Percentiles rank a stretch among this genome's conserved stretches.
phyloP scores from a whole-genome alignment of 2,888 invertebrate genomes.

The Carpatolechia fugitivella region DNA sequence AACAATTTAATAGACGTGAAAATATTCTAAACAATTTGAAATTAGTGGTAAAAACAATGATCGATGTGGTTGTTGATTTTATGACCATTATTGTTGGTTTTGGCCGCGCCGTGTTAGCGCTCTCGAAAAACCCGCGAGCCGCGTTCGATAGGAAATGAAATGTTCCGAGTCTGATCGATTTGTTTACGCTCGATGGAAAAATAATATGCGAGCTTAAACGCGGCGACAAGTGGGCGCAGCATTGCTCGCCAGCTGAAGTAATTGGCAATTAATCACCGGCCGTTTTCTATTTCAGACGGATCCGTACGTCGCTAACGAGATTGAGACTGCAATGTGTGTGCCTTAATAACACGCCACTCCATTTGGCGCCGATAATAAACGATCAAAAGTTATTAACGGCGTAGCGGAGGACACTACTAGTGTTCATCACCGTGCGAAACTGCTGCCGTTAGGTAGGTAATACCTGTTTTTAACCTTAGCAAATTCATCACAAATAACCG shows the following conservation, averaged over 20 bases:
- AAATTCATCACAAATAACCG: not conserved
- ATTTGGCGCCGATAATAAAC: constrained; percentile 30
- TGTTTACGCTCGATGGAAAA: constrained; percentile 47
- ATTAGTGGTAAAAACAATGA: not conserved
- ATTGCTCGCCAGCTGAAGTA: constrained; percentile 69
- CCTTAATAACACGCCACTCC: constrained; percentile 32
- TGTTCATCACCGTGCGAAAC: not conserved
- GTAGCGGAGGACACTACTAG: constrained; percentile 5
- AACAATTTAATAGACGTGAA: not conserved
- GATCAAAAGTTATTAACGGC: constrained; percentile 29
- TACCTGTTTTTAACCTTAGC: not conserved
- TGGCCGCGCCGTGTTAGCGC: not conserved
- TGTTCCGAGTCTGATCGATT: constrained; percentile 33
- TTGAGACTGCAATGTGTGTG: constrained; percentile 53
- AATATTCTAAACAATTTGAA: constrained; percentile 6
- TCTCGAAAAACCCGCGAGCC: constrained; percentile 6
- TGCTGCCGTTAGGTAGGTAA: not conserved
- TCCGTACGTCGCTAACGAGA: constrained; percentile 48
- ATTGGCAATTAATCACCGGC: constrained; percentile 76
- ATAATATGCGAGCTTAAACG: constrained; percentile 52
- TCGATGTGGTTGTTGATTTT: constrained; percentile 2
- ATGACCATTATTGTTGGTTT: constrained; percentile 7
- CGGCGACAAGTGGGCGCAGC: constrained; percentile 67
- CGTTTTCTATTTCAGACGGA: constrained; percentile 73
- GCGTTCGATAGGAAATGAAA: not conserved